phyloP scores from a whole-genome alignment of 1,140 invertebrate species.

The Hetaerina americana region DNA sequence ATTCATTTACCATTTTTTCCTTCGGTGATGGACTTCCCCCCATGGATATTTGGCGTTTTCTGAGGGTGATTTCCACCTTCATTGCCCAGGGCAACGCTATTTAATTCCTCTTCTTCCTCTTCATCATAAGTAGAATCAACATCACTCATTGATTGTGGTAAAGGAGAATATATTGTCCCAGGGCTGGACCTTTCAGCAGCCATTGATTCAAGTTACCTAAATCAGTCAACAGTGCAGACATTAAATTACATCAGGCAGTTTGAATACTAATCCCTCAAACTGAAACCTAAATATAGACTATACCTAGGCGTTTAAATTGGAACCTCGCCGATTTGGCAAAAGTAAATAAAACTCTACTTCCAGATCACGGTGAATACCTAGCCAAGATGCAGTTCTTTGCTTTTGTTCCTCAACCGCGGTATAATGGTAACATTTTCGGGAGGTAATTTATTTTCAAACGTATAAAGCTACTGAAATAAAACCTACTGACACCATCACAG shows the following conservation, averaged over 20 bases:
- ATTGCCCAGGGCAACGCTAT: not conserved
- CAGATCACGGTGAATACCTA: too few species aligned
- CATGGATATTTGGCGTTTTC: not conserved
- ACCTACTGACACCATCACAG: too few species aligned
- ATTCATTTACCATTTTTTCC: not conserved
- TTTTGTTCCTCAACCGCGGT: too few species aligned
- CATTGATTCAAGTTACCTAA: not conserved
- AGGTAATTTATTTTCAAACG: too few species aligned
- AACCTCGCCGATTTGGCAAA: not conserved
- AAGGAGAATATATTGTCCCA: not conserved
- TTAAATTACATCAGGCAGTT: not conserved
- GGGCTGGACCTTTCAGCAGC: not conserved
- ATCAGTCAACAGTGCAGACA: not conserved
- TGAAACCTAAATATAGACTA: not conserved
- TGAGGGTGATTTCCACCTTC: not conserved
- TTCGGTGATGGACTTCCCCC: not conserved
- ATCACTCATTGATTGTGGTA: not conserved
- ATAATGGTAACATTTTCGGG: too few species aligned
- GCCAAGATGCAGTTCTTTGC: too few species aligned
- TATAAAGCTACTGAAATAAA: too few species aligned
- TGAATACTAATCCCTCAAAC: not conserved
- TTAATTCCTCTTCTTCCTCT: not conserved
- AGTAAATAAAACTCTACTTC: too few species aligned
- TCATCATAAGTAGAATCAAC: not conserved
- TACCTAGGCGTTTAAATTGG: not conserved